phyloP scores from a whole-genome alignment of 2,113 vertebrate species.

The Polyodon spathula region DNA sequence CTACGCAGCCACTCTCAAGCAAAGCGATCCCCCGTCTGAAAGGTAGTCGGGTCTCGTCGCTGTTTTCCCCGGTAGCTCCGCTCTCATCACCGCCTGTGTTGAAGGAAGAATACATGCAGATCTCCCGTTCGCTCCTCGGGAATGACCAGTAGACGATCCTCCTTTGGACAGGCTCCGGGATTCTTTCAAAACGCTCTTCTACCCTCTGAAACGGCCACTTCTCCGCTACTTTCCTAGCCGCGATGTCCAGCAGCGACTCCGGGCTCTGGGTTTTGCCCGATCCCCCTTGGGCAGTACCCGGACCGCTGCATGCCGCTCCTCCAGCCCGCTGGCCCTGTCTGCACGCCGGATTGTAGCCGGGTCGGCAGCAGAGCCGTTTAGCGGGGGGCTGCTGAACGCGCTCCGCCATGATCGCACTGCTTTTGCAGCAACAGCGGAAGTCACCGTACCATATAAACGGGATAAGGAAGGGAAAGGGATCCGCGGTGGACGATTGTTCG shows the following conservation, averaged over 20 bases:
- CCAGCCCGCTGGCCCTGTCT: slow-evolving; percentile 63
- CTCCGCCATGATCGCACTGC: slow-evolving; percentile 96
- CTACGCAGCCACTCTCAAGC: slow-evolving; percentile 84
- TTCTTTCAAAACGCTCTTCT: slow-evolving; percentile 89
- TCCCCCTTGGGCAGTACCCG: slow-evolving; percentile 46
- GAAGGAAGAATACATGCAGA: slow-evolving; percentile 96
- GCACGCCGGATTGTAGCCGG: slow-evolving; percentile 61
- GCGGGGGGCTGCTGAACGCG: slow-evolving; percentile 85
- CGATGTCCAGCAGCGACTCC: slow-evolving; percentile 84
- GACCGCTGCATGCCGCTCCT: slow-evolving; percentile 59
- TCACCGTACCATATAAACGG: slow-evolving; percentile 80
- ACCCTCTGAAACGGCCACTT: slow-evolving; percentile 94
- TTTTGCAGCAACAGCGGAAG: slow-evolving; percentile 83
- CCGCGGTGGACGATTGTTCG: slow-evolving; percentile 53
- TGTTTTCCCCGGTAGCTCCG: slow-evolving; percentile 55
- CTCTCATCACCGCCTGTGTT: slow-evolving; percentile 71
- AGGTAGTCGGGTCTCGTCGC: slow-evolving; percentile 79
- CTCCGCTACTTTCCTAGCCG: slow-evolving; percentile 84
- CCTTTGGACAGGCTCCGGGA: slow-evolving; percentile 88
- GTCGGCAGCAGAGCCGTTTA: slow-evolving; percentile 91
- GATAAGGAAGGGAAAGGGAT: slow-evolving; percentile 57
- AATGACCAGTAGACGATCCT: slow-evolving; percentile 96
- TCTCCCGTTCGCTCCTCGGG: slow-evolving; percentile 85
- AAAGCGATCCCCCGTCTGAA: slow-evolving; percentile 85
- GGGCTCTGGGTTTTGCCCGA: slow-evolving; percentile 74